Evolutionary conservation across 2,797 vertebrate genomes (phyloP).

Genomic region (Sciurus carolinensis): DNA sequence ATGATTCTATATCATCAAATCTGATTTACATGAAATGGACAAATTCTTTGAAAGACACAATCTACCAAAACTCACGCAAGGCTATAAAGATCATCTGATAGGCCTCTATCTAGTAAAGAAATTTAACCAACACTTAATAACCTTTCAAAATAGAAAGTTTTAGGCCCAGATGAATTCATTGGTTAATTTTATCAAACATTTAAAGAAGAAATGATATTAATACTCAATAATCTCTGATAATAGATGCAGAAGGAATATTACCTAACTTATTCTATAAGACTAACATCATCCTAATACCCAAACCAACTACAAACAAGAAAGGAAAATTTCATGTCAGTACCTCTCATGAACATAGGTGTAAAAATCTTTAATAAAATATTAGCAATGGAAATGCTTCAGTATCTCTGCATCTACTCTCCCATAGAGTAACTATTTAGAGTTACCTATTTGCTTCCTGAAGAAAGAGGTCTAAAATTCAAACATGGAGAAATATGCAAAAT

Average conservation of each 20-base stretch:
- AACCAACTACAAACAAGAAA: neutral
- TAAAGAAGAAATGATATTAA: neutral
- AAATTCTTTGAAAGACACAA: too few relatives aligned
- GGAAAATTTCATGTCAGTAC: neutral
- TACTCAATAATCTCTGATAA: neutral
- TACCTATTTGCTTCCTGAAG: neutral
- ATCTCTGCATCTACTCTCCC: neutral
- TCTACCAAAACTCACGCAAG: too few relatives aligned
- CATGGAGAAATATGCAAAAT: neutral
- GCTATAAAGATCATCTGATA: neutral
- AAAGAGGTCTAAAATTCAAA: neutral
- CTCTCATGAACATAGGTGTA: neutral
- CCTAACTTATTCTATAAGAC: neutral
- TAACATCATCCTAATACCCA: neutral
- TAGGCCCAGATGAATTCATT: neutral
- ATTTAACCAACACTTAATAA: neutral
- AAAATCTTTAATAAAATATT: neutral
- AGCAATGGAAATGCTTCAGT: neutral
- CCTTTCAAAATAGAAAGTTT: neutral
- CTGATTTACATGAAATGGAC: neutral
- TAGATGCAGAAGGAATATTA: neutral
- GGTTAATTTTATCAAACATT: neutral
- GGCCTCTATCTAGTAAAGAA: neutral
- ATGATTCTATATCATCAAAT: neutral
- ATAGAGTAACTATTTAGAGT: neutral